Percentiles rank a stretch among this genome's conserved stretches.
These are phyloP conservation scores for Chymomyza costata DNA, from an alignment of 1,140 invertebrate species.

Conservation along the genomic window DNA sequence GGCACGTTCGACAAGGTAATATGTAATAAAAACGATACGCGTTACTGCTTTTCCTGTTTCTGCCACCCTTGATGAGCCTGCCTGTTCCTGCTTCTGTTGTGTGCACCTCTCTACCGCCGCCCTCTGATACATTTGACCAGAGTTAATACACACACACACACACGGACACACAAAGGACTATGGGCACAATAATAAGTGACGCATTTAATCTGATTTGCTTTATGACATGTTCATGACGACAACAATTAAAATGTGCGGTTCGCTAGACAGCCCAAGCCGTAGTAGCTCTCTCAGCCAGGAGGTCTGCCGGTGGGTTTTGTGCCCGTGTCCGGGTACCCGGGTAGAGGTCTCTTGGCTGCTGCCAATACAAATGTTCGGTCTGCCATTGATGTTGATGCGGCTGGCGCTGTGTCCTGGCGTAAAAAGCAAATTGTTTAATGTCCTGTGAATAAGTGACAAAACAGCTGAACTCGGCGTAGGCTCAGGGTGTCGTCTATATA, in stretches of 20 bases:
- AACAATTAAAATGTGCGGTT: slow-evolving; percentile 72
- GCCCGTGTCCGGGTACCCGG: no score
- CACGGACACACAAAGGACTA: slow-evolving; percentile 2
- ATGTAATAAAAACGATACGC: slow-evolving; percentile 70
- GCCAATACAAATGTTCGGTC: no score
- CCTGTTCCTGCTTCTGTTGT: no score
- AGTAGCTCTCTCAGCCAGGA: slow-evolving; percentile 8
- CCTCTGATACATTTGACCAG: slow-evolving; percentile 65
- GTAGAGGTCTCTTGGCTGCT: no score
- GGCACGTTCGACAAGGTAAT: slow-evolving; percentile 56
- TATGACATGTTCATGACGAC: slow-evolving; percentile 72
- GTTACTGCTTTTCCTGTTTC: slow-evolving; percentile 9
- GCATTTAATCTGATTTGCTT: slow-evolving; percentile 73
- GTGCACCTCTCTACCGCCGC: no score
- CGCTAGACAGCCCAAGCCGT: slow-evolving; percentile 54
- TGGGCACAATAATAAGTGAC: slow-evolving; percentile 64
- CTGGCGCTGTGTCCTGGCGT: slow-evolving; percentile 51
- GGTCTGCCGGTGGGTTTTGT: not conserved
- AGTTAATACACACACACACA: slow-evolving; percentile 41
- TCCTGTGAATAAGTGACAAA: slow-evolving; percentile 73
- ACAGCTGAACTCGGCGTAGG: slow-evolving; percentile 57
- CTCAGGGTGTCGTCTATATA: not conserved
- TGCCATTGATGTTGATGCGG: slow-evolving; percentile 24
- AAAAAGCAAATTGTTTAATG: slow-evolving; percentile 73
- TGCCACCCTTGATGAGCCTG: slow-evolving; percentile 23